Base-by-base conservation (phyloP, 2,888 invertebrate genomes). In the Dione juno region DNA sequence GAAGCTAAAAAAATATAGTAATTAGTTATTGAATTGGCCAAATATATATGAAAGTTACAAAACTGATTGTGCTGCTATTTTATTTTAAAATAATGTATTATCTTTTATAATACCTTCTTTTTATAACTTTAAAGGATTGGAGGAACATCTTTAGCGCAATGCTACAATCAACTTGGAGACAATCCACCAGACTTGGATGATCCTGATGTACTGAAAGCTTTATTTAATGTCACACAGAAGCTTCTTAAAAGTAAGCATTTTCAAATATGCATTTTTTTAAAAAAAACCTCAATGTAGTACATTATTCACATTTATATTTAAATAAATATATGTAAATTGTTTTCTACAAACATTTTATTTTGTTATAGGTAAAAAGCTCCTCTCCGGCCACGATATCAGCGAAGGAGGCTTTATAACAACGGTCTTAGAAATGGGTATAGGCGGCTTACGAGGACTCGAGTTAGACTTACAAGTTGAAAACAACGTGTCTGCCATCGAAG, bases 351-450 rank as follows among this genome's bases (percentile, higher is more conserved):
- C 1, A 40, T 21, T 43, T 6, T 61, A 21, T 43, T 14, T n/a
- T 41, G 28, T 74, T 77, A 84, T 83, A 96, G 96, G 95, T 77
- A 94, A 94, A 5, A 95, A 95, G 82, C 87, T 98, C 11, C 84
- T 96, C 45, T 94, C 99, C 7, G 99, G 99, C 0, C 99, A 99
- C 85, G 99, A 99, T 86, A 94, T 99, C 7, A 99, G 99, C 84
- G 99, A 99, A 90, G 99, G 99, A 28, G 99, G 99, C 41, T 93
- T 99, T 43, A 93, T 99, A 53, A 97, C 97, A 0, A 97, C 98
- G 78, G 87, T 98, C 0, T 84, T 99, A 71, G 99, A 99, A 92
- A 99, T 99, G 99, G 96, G 97, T n/a, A 97, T 99, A 83, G 98
- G 96, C 69, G 99, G 99, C 48, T 92, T 98, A 70, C 95, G 96